Evolutionary conservation across 2,113 vertebrate genomes (phyloP).

Genomic region (Colossoma macropomum): DNA sequence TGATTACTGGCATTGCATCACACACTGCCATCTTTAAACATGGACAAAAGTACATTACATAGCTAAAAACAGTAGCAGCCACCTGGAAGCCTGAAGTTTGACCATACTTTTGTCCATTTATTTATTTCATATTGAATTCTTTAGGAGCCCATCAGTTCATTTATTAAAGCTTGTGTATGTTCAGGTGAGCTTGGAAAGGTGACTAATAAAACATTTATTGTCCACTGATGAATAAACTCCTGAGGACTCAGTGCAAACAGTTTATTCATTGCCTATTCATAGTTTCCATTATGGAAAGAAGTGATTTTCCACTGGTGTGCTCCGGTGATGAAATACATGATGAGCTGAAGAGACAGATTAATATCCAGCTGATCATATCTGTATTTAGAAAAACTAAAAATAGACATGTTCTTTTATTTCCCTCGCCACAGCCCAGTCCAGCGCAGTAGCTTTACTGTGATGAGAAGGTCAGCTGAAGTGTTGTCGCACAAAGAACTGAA

Average conservation of each 20-base stretch:
- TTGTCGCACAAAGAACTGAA: constrained; percentile 59
- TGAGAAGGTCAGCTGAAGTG: constrained; percentile 55
- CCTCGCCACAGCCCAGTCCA: background rate
- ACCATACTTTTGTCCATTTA: too few relatives aligned
- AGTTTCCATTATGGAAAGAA: background rate
- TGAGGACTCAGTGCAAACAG: background rate
- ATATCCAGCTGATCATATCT: background rate
- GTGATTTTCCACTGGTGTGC: background rate
- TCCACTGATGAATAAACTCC: background rate
- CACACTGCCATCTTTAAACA: too few relatives aligned
- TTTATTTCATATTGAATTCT: background rate
- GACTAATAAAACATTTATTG: background rate
- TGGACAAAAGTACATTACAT: too few relatives aligned
- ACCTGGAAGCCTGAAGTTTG: too few relatives aligned
- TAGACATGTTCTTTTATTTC: background rate
- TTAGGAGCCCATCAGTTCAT: background rate
- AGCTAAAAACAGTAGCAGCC: too few relatives aligned
- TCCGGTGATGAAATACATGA: background rate
- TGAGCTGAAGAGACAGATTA: background rate
- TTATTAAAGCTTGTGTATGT: background rate
- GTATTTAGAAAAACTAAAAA: background rate
- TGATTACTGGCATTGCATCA: too few relatives aligned
- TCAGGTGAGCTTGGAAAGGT: background rate
- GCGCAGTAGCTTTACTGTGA: constrained; percentile 50
- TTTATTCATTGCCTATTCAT: background rate